A percentile compares a stretch with the other conserved stretches of the same genome.
Evolutionary conservation across 2,797 vertebrate species (phyloP).

Genomic region (Mormyrops boulengeri): DNA sequence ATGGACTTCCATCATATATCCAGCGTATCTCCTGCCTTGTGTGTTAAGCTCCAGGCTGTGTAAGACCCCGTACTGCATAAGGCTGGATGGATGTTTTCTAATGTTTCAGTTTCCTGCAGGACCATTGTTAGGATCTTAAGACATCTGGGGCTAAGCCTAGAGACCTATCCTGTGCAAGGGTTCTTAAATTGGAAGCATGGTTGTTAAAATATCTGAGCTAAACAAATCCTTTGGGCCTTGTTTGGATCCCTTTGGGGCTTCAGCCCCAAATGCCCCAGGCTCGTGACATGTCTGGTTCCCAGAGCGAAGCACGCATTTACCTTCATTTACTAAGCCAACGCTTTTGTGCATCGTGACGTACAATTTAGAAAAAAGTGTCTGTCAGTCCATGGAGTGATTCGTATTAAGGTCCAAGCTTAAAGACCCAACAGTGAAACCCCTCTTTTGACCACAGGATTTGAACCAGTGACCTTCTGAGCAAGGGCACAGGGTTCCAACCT

Average conservation of each 20-base stretch:
- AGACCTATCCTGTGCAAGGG: not conserved
- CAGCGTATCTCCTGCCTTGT: not conserved
- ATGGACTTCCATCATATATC: not conserved
- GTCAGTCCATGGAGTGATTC: not conserved
- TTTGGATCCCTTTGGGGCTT: not conserved
- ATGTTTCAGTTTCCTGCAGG: not conserved
- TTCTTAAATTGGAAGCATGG: not conserved
- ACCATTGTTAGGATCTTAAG: not conserved
- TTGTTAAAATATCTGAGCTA: not conserved
- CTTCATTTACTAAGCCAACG: not conserved
- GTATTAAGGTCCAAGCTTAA: not conserved
- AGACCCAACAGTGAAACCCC: not conserved
- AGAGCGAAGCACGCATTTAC: not conserved
- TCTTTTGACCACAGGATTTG: not conserved
- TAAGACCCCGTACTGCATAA: not conserved
- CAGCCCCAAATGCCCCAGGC: not conserved
- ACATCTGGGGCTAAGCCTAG: not conserved
- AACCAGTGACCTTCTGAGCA: not conserved
- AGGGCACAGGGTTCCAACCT: not conserved
- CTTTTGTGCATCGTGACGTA: not conserved
- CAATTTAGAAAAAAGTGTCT: not conserved
- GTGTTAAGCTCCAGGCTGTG: not conserved
- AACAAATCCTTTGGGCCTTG: not conserved
- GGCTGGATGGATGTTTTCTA: not conserved
- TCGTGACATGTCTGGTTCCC: not conserved